phyloP scores from a whole-genome alignment of 1,140 invertebrate species.

The Venturia canescens region DNA sequence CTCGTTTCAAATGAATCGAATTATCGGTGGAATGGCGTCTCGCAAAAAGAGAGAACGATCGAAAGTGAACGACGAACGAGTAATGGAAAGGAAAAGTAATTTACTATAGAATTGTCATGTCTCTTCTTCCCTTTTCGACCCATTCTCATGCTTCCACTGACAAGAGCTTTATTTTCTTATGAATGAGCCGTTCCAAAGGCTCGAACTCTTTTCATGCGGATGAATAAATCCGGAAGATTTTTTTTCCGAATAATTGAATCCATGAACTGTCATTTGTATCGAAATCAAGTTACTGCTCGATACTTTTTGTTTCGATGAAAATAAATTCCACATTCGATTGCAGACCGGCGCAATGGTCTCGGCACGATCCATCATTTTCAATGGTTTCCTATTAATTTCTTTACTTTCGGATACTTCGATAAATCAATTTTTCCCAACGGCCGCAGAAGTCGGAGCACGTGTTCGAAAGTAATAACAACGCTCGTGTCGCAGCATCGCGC shows the following conservation, averaged over 20 bases:
- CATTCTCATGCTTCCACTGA: background rate
- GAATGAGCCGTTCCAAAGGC: too few species aligned
- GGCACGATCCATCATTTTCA: too few species aligned
- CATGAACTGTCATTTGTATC: too few species aligned
- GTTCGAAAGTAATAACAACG: constrained; percentile 1
- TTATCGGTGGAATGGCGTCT: constrained; percentile 22
- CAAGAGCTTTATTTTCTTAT: constrained; percentile 10
- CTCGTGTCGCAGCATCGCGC: background rate
- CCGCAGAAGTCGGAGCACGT: background rate
- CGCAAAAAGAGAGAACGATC: constrained; percentile 17
- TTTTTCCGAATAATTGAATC: too few species aligned
- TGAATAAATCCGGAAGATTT: too few species aligned
- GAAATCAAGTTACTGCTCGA: too few species aligned
- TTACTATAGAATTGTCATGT: constrained; percentile 20
- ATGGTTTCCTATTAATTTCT: too few species aligned
- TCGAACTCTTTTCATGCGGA: too few species aligned
- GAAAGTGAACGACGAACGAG: constrained; percentile 27
- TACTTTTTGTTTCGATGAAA: too few species aligned
- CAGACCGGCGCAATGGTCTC: too few species aligned
- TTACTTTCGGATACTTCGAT: background rate
- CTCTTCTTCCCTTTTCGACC: constrained; percentile 50
- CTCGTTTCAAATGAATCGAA: constrained; percentile 40
- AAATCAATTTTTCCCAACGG: background rate
- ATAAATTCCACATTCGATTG: too few species aligned
- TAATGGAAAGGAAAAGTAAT: constrained; percentile 39